These are phyloP conservation scores for Dryoscopus gambensis DNA, from an alignment of 2,113 vertebrate genomes.

Conservation along the genomic window DNA sequence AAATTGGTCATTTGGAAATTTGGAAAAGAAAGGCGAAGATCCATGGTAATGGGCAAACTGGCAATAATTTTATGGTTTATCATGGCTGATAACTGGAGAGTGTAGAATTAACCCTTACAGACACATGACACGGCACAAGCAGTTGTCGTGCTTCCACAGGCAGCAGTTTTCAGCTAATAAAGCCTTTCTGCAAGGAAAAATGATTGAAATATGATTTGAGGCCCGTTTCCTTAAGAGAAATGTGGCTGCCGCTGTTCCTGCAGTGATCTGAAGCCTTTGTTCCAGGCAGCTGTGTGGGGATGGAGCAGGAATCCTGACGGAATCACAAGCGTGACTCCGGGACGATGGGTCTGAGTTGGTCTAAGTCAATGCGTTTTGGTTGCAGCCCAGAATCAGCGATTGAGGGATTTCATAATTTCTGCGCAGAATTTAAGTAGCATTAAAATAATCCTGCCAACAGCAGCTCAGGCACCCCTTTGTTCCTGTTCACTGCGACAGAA, in stretches of 20 bases:
- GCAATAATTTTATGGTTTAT: not conserved
- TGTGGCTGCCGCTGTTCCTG: not conserved
- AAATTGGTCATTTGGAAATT: not conserved
- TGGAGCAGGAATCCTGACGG: not conserved
- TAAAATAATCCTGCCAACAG: not conserved
- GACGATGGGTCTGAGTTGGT: not conserved
- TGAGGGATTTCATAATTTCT: constrained; percentile 1
- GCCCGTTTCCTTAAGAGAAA: not conserved
- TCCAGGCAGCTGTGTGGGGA: rapidly evolving
- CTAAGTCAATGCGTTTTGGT: not conserved
- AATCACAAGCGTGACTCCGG: not conserved
- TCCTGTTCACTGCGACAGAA: not conserved
- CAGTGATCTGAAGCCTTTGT: not conserved
- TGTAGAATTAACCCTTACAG: not conserved
- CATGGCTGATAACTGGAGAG: not conserved
- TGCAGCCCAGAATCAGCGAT: not conserved
- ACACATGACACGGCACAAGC: not conserved
- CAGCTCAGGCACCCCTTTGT: not conserved
- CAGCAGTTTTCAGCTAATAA: not conserved
- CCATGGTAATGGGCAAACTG: not conserved
- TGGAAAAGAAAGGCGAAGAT: not conserved
- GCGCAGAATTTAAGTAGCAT: not conserved
- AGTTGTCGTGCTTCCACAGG: not conserved
- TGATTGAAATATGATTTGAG: not conserved
- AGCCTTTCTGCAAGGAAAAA: not conserved